phyloP scores from a whole-genome alignment of 2,888 invertebrate species.

The Anagyrus pseudococci region DNA sequence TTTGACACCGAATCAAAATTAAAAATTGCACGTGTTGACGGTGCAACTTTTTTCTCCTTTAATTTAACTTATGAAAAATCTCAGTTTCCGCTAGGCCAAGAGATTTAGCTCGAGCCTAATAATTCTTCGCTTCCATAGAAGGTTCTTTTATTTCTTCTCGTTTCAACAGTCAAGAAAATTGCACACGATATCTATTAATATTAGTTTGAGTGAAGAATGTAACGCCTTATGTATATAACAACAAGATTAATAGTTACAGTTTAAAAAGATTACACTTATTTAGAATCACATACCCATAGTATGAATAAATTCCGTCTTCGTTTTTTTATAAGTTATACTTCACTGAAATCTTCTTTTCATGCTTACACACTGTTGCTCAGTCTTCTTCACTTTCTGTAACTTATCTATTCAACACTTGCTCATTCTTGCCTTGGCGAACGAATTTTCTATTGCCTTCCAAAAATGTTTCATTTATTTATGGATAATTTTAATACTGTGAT shows the following conservation, averaged over 20 bases:
- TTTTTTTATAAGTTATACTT: no score
- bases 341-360: no score
- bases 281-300: constrained; percentile 54
- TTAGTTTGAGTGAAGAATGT: constrained; percentile 47
- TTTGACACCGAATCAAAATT: constrained; percentile 5
- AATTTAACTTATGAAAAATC: constrained; percentile 18
- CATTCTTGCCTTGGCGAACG: no score
- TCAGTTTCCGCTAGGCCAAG: constrained; percentile 47
- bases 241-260: constrained; percentile 60
- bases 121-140: constrained; percentile 12
- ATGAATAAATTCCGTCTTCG: constrained; percentile 35
- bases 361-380: no score
- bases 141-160: constrained; percentile 18
- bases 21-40: neutral
- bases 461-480: constrained; percentile 19
- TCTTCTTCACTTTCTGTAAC: no score
- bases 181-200: constrained; percentile 17
- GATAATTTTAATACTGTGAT: constrained; percentile 39
- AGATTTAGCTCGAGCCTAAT: constrained; percentile 39
- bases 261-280: constrained; percentile 59
- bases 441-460: neutral
- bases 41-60: constrained; percentile 4
- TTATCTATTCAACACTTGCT: no score
- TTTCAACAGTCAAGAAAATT: constrained; percentile 29
- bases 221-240: constrained; percentile 63